These are phyloP conservation scores for Tuberolachnus salignus DNA, from an alignment of 2,888 invertebrate genomes.

Conservation along the genomic window DNA sequence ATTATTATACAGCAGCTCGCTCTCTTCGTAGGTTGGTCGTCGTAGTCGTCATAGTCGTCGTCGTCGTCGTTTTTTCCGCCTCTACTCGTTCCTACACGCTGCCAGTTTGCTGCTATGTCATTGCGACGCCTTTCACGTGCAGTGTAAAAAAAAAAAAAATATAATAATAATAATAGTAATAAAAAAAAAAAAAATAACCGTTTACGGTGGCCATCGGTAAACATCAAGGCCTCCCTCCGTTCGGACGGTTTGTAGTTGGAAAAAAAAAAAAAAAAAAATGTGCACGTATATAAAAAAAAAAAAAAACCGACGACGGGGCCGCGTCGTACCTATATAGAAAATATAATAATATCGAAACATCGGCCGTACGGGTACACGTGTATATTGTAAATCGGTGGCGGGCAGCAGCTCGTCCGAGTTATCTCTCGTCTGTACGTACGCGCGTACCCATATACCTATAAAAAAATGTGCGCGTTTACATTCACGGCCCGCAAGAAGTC, in stretches of 20 bases:
- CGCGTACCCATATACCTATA: no score
- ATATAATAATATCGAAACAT: slow-evolving; percentile 18
- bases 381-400: slow-evolving; percentile 2
- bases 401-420: background rate
- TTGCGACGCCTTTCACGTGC: slow-evolving; percentile 52
- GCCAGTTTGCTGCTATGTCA: slow-evolving; percentile 45
- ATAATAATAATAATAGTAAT: slow-evolving; percentile 19
- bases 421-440: background rate
- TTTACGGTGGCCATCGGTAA: slow-evolving; percentile 56
- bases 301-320: slow-evolving; percentile 51
- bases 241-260: slow-evolving; percentile 32
- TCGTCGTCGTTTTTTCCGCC: slow-evolving; percentile 25
- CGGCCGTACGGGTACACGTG: background rate
- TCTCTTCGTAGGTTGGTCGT: no score
- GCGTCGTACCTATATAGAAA: slow-evolving; percentile 41
- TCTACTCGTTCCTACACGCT: slow-evolving; percentile 14
- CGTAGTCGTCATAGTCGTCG: background rate
- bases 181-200: slow-evolving; percentile 36
- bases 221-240: slow-evolving; percentile 48
- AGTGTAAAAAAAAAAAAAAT: slow-evolving; percentile 3
- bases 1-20: background rate
- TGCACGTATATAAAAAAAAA: slow-evolving; percentile 48
- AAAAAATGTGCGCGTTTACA: background rate
- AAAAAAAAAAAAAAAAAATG: slow-evolving; percentile 41
- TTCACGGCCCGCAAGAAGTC: slow-evolving; percentile 14